These are phyloP conservation scores for Dendroctonus ponderosae DNA, from an alignment of 1,140 invertebrate genomes.

Conservation along the genomic window DNA sequence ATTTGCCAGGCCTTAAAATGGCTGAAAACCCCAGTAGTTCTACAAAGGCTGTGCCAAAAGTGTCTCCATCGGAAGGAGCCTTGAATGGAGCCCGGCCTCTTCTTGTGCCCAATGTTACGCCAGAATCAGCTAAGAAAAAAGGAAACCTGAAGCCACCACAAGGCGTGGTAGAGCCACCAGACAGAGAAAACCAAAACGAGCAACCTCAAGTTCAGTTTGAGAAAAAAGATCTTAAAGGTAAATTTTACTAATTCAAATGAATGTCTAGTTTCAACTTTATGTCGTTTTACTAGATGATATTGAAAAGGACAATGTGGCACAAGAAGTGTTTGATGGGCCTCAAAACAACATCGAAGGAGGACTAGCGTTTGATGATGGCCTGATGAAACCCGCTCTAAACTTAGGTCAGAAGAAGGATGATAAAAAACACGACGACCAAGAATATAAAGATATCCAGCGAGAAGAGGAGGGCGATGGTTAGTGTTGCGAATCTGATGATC, in stretches of 20 bases:
- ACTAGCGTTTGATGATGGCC: constrained; percentile 30
- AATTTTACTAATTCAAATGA: not conserved
- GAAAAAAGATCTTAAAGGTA: constrained; percentile 22
- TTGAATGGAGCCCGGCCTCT: constrained; percentile 39
- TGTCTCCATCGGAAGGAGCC: constrained; percentile 24
- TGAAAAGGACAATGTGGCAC: constrained; percentile 45
- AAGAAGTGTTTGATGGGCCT: constrained; percentile 42
- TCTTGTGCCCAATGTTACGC: constrained; percentile 40
- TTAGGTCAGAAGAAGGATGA: constrained; percentile 32
- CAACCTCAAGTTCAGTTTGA: constrained; percentile 37
- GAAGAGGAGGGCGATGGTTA: constrained; percentile 37
- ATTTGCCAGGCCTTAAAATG: constrained; percentile 17
- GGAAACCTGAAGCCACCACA: constrained; percentile 35
- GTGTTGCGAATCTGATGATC: not conserved
- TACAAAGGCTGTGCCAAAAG: constrained; percentile 33
- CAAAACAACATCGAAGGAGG: constrained; percentile 25
- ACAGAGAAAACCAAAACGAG: constrained; percentile 36
- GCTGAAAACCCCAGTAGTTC: constrained; percentile 34
- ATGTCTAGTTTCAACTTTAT: not conserved
- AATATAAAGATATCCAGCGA: constrained; percentile 38
- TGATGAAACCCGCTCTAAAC: constrained; percentile 30
- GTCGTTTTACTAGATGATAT: constrained; percentile 38
- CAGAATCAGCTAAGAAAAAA: constrained; percentile 35
- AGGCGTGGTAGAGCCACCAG: constrained; percentile 42
- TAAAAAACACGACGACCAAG: constrained; percentile 33